Base-by-base conservation (phyloP, 2,797 vertebrate species). In the Pangasius mekongensis region DNA sequence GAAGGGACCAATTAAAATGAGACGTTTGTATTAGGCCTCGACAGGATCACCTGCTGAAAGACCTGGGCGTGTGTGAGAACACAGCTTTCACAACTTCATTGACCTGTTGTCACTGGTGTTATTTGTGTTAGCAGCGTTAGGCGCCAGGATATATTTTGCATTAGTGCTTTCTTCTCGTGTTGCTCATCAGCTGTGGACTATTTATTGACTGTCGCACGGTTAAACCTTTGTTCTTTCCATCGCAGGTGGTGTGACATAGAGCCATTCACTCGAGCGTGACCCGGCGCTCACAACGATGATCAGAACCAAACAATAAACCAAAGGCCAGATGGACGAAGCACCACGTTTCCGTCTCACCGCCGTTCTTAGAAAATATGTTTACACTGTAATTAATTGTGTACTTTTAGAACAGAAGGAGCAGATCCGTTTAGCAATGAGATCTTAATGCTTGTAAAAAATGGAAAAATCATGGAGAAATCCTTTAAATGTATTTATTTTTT, bases 81-180 rank as follows among this genome's bases (percentile, higher is more conserved):
- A 33, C 83, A 62, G 78, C 84, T 88, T 89, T 89, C 81, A 89
- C 91, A 86, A 81, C 92, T 92, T 92, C 90, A 91, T 90, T 88
- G 88, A 83, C 60, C 91, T 91, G 86, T 91, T 90, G 89, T 91
- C 91, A 87, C 86, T 33, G 83, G 36, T 91, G 89, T 91, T 92
- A 92, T 92, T 92, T 92, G 91, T 89, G 92, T 90, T 90, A 89
- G 90, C 80, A 43, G 90, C 30, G 73, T 90, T 89, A 92, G 94
- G 94, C 93, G 93, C 94, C 94, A 95, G 93, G 80, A 62, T 93
- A 91, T 88, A 92, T 92, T 36, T 90, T 91, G 89, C 93, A 91
- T 93, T 93, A 94, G 94, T 92, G 94, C 92, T 93, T 94, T 93
- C 95, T 93, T 95, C 95, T 95, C 94, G 93, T 91, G 93, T 95